These are phyloP conservation scores for Pachliopta kotzebuea DNA, from an alignment of 2,888 invertebrate genomes.

Conservation along the genomic window DNA sequence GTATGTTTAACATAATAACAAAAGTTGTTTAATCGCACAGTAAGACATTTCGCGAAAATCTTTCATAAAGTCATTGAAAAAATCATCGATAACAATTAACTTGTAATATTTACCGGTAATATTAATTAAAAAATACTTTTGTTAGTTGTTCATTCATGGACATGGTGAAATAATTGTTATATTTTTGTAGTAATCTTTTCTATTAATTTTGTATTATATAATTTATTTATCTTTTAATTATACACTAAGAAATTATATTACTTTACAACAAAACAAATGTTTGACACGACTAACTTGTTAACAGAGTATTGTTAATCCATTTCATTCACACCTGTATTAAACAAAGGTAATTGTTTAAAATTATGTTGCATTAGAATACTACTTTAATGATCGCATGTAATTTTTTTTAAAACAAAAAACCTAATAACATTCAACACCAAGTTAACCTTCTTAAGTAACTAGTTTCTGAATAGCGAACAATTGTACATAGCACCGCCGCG, in stretches of 20 bases:
- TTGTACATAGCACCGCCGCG: conserved; percentile 49
- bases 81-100: background rate
- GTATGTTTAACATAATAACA: conserved; percentile 7
- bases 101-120: too few species aligned
- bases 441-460: conserved; percentile 55
- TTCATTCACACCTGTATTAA: background rate
- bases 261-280: background rate
- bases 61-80: conserved; percentile 8
- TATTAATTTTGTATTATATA: too few species aligned
- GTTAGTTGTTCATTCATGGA: too few species aligned
- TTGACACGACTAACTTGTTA: background rate
- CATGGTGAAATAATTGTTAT: too few species aligned
- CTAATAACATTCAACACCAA: conserved; percentile 53
- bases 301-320: background rate
- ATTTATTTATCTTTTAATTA: too few species aligned
- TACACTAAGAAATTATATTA: too few species aligned
- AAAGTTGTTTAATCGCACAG: conserved; percentile 3
- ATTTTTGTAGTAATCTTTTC: too few species aligned
- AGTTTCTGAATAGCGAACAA: conserved; percentile 50
- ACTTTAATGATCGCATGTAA: background rate
- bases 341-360: background rate
- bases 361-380: background rate
- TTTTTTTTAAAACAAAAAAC: conserved; percentile 41
- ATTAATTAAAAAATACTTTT: too few species aligned
- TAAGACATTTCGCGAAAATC: conserved; percentile 2